Conservation (phyloP, 2,888 invertebrate genomes). For the Cyrtodaria siliqua region DNA sequence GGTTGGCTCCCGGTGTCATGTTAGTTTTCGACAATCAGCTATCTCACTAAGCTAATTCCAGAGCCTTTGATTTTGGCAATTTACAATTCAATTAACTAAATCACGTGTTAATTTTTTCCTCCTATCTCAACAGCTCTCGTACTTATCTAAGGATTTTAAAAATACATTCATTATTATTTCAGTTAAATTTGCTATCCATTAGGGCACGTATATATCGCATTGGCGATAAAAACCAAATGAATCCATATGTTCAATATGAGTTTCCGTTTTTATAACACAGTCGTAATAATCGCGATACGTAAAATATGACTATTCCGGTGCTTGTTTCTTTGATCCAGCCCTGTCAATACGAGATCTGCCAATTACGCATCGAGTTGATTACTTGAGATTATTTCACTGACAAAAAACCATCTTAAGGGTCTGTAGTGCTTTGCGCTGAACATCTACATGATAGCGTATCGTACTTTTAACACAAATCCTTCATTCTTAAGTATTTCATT, state of each 20-base stretch:
- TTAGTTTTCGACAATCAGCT: background rate
- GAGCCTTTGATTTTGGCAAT: conserved; percentile 35
- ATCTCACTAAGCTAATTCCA: conserved; percentile 13
- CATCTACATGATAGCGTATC: conserved; percentile 44
- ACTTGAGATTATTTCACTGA: conserved; percentile 15
- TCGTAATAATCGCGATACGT: conserved; percentile 26
- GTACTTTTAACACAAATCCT: conserved; percentile 34
- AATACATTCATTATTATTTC: conserved; percentile 14
- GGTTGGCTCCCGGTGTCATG: background rate
- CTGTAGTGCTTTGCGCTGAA: conserved; percentile 12
- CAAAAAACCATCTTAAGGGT: conserved; percentile 15
- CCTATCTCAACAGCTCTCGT: conserved; percentile 8
- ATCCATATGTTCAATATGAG: conserved; percentile 6
- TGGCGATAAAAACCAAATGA: conserved; percentile 17
- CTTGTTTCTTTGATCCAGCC: conserved; percentile 28
- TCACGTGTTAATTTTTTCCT: conserved; percentile 12
- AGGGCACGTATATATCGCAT: background rate
- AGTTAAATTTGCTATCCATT: conserved; percentile 14
- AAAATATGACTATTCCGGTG: conserved; percentile 7
- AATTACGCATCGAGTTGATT: conserved; percentile 38
- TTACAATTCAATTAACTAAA: conserved; percentile 33
- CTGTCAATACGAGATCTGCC: conserved; percentile 44
- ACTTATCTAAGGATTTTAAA: conserved; percentile 10
- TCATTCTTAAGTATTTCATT: conserved; percentile 51
- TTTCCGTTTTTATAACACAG: conserved; percentile 6